Base-by-base conservation (phyloP, 2,888 invertebrate species). In the Lasioglossum marginatum region DNA sequence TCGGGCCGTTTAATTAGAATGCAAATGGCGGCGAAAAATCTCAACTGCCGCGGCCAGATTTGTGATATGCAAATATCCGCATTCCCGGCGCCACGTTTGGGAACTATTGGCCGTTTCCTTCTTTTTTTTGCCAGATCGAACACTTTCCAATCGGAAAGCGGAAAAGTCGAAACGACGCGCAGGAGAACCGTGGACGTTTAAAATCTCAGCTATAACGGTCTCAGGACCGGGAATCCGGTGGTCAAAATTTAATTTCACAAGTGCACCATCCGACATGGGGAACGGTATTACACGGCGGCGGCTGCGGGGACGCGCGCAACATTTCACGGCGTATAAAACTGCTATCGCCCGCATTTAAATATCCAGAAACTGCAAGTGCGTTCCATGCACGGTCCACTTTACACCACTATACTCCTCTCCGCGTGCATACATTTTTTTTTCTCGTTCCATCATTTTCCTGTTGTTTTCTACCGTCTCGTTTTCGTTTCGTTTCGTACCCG, bases 291-390 rank as follows among this genome's bases (percentile, higher is more conserved):
- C 81, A 45, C 45, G 4, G 45, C 45, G 45, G 60, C 77, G 79
- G 68, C 45, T 52, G 57, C 52, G 27, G 43, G 37, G 37, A n/a
- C 60, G 74, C 23, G 34, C 27, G 52, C 52, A 37, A 72, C 45
- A 82, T 82, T 84, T 70, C 72, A 52, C 68, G 31, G 75, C 31
- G 66, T 80, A 89, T 83, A 86, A 89, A 88, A 78, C 75, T 82
- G 85, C 83, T 79, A 83, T 88, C 79, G 79, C 16, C 48, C 40
- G 80, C 72, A 84, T 89, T 89, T 89, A 82, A 89, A 89, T 89
- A 82, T 79, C 79, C 81, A 68, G 81, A 75, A 79, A 86, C 81
- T 27, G 34, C 66, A 43, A 27, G 23, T 31, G 14, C 52, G 14
- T 10, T 3, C 2, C 5, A n/a, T 14, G 48, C 72, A 27, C 16